These are phyloP conservation scores for Saxidomus purpurata DNA, from an alignment of 1,140 invertebrate species.

Conservation along the genomic window DNA sequence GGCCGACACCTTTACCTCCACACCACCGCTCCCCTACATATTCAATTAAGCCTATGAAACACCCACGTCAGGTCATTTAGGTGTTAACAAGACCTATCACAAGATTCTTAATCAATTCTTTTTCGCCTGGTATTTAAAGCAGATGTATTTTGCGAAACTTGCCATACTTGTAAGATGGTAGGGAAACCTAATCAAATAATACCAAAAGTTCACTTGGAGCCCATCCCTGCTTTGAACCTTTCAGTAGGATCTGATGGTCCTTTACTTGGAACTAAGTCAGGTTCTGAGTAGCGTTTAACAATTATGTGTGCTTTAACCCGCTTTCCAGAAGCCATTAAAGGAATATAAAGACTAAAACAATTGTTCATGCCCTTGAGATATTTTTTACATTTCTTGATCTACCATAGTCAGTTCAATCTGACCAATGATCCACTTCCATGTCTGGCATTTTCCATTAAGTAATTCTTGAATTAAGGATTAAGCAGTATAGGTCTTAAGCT, in stretches of 20 bases:
- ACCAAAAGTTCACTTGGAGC: background rate
- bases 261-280: background rate
- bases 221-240: background rate
- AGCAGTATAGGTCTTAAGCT: slow-evolving; percentile 33
- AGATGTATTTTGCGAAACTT: slow-evolving; percentile 1
- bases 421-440: slow-evolving; percentile 68
- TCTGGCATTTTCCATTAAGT: slow-evolving; percentile 60
- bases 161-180: slow-evolving; percentile 25
- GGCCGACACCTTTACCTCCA: too few relatives aligned
- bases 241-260: slow-evolving; percentile 1
- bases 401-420: slow-evolving; percentile 61
- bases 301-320: slow-evolving; percentile 65
- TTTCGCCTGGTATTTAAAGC: background rate
- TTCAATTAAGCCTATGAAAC: too few relatives aligned
- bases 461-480: slow-evolving; percentile 51
- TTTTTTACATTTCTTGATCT: slow-evolving; percentile 52
- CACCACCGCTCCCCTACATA: too few relatives aligned
- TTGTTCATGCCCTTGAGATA: slow-evolving; percentile 40
- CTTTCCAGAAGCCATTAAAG: slow-evolving; percentile 40
- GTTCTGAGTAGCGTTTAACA: slow-evolving; percentile 56
- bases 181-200: slow-evolving; percentile 45
- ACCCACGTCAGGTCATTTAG: slow-evolving; percentile 7
- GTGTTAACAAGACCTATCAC: slow-evolving; percentile 40
- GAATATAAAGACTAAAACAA: slow-evolving; percentile 21
- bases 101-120: slow-evolving; percentile 34